Conservation (phyloP, 2,113 vertebrate genomes). For the Seriola rivoliana region DNA sequence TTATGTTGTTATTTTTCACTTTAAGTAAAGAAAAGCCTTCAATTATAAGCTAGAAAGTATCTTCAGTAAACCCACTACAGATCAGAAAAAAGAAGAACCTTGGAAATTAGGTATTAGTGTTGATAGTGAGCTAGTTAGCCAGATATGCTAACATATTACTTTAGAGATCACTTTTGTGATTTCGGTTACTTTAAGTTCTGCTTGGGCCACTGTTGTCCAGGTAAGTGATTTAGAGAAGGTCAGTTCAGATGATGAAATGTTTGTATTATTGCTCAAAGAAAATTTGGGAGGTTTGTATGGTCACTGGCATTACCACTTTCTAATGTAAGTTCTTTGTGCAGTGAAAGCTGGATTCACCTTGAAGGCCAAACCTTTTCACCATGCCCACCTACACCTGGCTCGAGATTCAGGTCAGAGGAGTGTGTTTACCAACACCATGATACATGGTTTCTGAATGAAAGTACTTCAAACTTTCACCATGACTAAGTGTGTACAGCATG, state of each 20-base stretch:
- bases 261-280: not conserved
- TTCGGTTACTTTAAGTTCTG: not conserved
- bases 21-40: too few relatives aligned
- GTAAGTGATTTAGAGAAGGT: not conserved
- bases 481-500: not conserved
- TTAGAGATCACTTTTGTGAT: not conserved
- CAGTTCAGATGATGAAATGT: not conserved
- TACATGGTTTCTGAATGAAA: not conserved
- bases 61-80: not conserved
- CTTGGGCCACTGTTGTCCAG: too few relatives aligned
- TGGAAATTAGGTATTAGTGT: not conserved
- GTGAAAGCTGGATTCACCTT: not conserved
- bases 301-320: too few relatives aligned
- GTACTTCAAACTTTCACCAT: not conserved
- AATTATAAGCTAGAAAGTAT: not conserved
- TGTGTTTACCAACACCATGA: not conserved
- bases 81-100: not conserved
- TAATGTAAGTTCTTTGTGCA: not conserved
- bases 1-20: not conserved
- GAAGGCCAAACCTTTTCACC: not conserved
- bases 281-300: too few relatives aligned
- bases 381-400: not conserved
- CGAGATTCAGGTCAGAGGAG: not conserved
- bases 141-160: not conserved
- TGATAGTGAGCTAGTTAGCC: not conserved